These are phyloP conservation scores for Isotomurus palustris DNA, from an alignment of 2,888 invertebrate species.

Conservation along the genomic window DNA sequence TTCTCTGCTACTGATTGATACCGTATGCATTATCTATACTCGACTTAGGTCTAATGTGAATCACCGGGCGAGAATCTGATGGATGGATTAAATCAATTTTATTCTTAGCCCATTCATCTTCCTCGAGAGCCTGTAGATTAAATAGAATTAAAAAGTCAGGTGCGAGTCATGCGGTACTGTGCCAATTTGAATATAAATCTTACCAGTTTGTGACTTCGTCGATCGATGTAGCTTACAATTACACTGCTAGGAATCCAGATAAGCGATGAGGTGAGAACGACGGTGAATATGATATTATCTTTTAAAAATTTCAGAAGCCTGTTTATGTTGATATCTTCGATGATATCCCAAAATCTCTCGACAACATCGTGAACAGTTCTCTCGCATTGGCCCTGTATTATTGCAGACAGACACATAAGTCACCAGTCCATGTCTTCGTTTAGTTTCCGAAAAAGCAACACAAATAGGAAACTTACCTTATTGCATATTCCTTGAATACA, in stretches of 20 bases:
- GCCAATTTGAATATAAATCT: not conserved
- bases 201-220: conserved; percentile 43
- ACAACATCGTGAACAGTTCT: conserved; percentile 93
- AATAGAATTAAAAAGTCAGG: not conserved
- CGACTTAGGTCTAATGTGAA: conserved; percentile 41
- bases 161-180: not conserved
- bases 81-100: conserved; percentile 44
- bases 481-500: conserved; percentile 97
- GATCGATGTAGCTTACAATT: conserved; percentile 42
- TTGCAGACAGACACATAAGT: conserved; percentile 15
- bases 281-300: conserved; percentile 90
- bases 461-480: conserved; percentile 64
- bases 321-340: conserved; percentile 92
- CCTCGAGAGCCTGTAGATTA: conserved; percentile 34
- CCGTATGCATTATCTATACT: conserved; percentile 40
- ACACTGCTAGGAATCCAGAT: conserved; percentile 78
- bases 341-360: conserved; percentile 94
- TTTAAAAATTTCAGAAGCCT: conserved; percentile 81
- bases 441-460: not conserved
- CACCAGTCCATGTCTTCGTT: too few species aligned
- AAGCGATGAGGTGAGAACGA: conserved; percentile 82
- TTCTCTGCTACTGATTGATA: conserved; percentile 36
- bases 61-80: conserved; percentile 42
- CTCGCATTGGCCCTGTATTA: conserved; percentile 78
- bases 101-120: conserved; percentile 44